These are phyloP conservation scores for Diplolepis rosae DNA, from an alignment of 2,888 invertebrate species.

Conservation along the genomic window DNA sequence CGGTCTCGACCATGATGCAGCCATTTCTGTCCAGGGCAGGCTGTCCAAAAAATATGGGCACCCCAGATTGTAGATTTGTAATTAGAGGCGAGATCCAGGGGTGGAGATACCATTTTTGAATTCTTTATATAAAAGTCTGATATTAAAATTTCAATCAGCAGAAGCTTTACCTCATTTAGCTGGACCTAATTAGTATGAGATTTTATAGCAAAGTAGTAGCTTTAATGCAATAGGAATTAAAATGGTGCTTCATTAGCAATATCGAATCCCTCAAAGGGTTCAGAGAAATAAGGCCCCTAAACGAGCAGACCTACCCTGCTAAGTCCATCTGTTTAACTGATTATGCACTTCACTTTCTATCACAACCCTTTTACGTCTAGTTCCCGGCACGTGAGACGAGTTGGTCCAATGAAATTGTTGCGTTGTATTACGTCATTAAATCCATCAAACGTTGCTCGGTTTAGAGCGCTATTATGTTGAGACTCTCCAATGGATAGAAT, in stretches of 20 bases:
- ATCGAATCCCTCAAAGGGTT: constrained; percentile 62
- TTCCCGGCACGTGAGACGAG: constrained; percentile 33
- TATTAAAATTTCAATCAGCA: not conserved
- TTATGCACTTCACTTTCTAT: constrained; percentile 31
- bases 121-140: not conserved
- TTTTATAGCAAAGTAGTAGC: constrained; percentile 34
- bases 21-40: no score
- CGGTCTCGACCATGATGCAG: no score
- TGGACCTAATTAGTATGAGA: not conserved
- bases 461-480: constrained; percentile 58
- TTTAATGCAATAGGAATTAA: constrained; percentile 49
- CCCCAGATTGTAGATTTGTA: no score
- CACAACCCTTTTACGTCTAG: constrained; percentile 22
- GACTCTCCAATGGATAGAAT: constrained; percentile 28
- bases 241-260: constrained; percentile 62
- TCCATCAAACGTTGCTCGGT: constrained; percentile 62
- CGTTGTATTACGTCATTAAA: constrained; percentile 61
- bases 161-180: not conserved
- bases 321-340: constrained; percentile 43
- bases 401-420: constrained; percentile 27
- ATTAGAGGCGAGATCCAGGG: no score
- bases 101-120: not conserved
- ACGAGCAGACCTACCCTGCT: constrained; percentile 30
- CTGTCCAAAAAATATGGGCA: no score
- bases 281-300: not conserved